Evolutionary conservation across 2,797 vertebrate species (phyloP).

Genomic region (Chelmon rostratus): DNA sequence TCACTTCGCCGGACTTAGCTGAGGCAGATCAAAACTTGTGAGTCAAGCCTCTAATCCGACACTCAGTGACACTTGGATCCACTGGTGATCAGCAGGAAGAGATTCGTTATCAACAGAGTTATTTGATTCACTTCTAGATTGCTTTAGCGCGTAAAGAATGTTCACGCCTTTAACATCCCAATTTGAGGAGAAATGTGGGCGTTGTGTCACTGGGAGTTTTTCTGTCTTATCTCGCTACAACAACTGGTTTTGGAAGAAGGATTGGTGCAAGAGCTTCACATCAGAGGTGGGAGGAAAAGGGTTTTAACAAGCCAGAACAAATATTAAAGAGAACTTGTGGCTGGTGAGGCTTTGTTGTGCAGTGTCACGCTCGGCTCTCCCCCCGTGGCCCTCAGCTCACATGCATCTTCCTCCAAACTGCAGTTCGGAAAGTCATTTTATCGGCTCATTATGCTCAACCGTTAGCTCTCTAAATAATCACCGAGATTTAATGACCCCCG

Average conservation of each 20-base stretch:
- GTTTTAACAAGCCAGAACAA: slow-evolving; percentile 12
- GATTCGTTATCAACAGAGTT: background rate
- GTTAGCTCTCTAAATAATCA: slow-evolving; percentile 67
- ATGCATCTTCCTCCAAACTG: slow-evolving; percentile 21
- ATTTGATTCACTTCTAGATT: background rate
- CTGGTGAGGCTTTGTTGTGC: slow-evolving; percentile 18
- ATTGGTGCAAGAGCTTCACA: background rate
- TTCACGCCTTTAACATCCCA: background rate
- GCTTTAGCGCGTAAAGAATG: background rate
- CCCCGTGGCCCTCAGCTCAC: slow-evolving; percentile 10
- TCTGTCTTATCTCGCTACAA: background rate
- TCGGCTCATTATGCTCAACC: slow-evolving; percentile 55
- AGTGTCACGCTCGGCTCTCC: slow-evolving; percentile 15
- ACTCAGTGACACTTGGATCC: too few relatives aligned
- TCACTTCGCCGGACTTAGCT: background rate
- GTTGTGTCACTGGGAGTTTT: background rate
- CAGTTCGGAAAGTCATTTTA: slow-evolving; percentile 46
- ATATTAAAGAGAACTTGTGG: slow-evolving; percentile 18
- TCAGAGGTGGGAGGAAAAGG: background rate
- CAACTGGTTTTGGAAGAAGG: background rate
- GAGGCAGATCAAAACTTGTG: too few relatives aligned
- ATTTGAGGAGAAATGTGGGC: background rate
- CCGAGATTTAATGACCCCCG: slow-evolving; percentile 60
- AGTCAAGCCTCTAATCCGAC: too few relatives aligned
- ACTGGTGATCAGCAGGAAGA: too few relatives aligned